A percentile compares a stretch with the other conserved stretches of the same genome.
phyloP scores from a whole-genome alignment of 1,140 invertebrate species.

The Sitophilus oryzae region DNA sequence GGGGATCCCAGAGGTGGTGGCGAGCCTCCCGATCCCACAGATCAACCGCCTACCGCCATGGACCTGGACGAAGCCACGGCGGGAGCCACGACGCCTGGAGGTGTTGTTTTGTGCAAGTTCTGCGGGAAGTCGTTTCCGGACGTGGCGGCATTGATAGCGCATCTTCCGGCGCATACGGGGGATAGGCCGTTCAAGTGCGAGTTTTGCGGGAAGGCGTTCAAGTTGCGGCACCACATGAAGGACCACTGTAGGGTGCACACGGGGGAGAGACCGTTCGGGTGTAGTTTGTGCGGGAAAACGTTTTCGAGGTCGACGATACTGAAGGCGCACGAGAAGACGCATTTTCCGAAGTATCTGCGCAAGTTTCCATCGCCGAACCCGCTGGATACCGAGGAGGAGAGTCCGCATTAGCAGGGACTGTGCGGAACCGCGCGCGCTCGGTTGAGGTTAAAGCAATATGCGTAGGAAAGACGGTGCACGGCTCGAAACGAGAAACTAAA shows the following conservation, averaged over 20 bases:
- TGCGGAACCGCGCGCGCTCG: not conserved
- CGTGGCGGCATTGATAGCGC: constrained; percentile 76
- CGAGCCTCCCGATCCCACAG: constrained; percentile 49
- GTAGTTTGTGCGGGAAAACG: constrained; percentile 80
- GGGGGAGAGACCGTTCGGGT: constrained; percentile 83
- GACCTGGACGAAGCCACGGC: constrained; percentile 32
- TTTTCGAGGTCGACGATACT: constrained; percentile 84
- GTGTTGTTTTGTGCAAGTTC: constrained; percentile 81
- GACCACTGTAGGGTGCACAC: constrained; percentile 88
- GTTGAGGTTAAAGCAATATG: constrained; percentile 4
- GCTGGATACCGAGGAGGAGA: constrained; percentile 72
- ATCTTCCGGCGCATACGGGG: constrained; percentile 81
- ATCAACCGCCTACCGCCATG: constrained; percentile 48
- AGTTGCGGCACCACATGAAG: constrained; percentile 86
- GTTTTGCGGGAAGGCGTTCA: constrained; percentile 86
- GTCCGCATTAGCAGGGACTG: constrained; percentile 53
- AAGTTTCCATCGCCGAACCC: constrained; percentile 81
- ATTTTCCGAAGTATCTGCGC: constrained; percentile 81
- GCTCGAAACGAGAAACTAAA: too few relatives aligned
- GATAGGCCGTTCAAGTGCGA: constrained; percentile 86
- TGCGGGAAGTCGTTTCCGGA: constrained; percentile 86
- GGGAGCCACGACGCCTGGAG: constrained; percentile 51
- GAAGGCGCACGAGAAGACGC: constrained; percentile 87
- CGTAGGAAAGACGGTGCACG: too few relatives aligned
- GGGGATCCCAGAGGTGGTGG: constrained; percentile 37